Base-by-base conservation (phyloP, 2,888 invertebrate genomes). In the Temnothorax unifasciatus region DNA sequence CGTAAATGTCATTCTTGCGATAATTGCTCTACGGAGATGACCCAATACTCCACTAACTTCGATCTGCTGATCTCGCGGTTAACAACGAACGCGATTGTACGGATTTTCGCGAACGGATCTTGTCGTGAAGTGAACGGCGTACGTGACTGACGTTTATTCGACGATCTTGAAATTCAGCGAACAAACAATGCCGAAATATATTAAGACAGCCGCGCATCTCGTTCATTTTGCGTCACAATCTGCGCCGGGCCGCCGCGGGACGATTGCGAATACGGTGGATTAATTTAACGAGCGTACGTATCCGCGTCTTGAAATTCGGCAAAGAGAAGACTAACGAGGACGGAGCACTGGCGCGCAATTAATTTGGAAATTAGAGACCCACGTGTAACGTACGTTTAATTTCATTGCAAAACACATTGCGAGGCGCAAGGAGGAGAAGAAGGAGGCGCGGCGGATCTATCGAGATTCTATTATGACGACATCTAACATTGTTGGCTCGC, bases 331-430 rank as follows among this genome's bases (percentile, higher is more conserved):
- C 77, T 75, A 75, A 63, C 41, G 76, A 82, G 54, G 41, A 59
- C 5, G 13, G 57, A 68, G 11, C 41, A 41, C 29, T 52, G 8
- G 25, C 8, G 47, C 13, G 68, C 61, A 34, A 86, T 86, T 86
- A 87, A 89, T 83, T 85, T 84, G 57, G 15, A 57, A 83, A 87
- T 81, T 82, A 83, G 82, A 64, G 50, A 83, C 25, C 11, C 63
- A 34, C 59, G 47, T n/a, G 29, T 34, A 21, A 21, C 63, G 29
- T 57, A 25, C 4, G 38, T 74, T 82, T 74, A 50, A 69, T 59
- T 73, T 57, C 21, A 57, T 89, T 86, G 50, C 86, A 84, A 84
- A 89, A 89, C 18, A 77, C 54, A 50, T 59, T 52, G 74, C 18
- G 47, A 13, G 21, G 18, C 6, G 8, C 8, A n/a, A 38, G 44